Evolutionary conservation across 1,140 invertebrate species (phyloP).

Genomic region (Aphis craccivora): DNA sequence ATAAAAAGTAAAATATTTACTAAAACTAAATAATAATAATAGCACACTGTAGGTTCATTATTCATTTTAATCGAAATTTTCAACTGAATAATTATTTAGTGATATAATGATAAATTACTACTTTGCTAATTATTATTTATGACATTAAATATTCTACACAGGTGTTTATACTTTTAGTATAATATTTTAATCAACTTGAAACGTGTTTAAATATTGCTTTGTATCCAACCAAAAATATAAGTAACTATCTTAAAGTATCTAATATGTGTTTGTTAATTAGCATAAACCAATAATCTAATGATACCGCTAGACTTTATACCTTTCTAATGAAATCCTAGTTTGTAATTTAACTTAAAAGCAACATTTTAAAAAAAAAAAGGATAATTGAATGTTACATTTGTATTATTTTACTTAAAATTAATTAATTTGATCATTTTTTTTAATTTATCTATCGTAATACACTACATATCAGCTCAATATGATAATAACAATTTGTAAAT

Average conservation of each 20-base stretch:
- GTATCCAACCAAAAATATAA: not conserved
- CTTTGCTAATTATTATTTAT: not conserved
- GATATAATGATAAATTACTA: not conserved
- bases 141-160: not conserved
- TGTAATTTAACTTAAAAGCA: not conserved
- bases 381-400: too few species aligned
- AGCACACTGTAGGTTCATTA: not conserved
- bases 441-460: not conserved
- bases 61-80: not conserved
- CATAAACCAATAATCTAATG: not conserved
- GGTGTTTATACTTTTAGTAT: not conserved
- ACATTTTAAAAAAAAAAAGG: too few species aligned
- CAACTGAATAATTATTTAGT: not conserved
- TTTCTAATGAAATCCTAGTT: not conserved
- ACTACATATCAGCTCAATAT: too few species aligned
- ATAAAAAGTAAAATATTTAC: not conserved
- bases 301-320: not conserved
- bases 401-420: not conserved
- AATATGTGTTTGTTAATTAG: not conserved
- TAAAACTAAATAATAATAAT: not conserved
- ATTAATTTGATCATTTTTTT: not conserved
- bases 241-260: not conserved
- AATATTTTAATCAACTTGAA: slow-evolving; percentile 11
- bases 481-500: too few species aligned
- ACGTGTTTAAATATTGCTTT: not conserved